Base-by-base conservation (phyloP, 2,113 vertebrate genomes). In the Verasper variegatus region DNA sequence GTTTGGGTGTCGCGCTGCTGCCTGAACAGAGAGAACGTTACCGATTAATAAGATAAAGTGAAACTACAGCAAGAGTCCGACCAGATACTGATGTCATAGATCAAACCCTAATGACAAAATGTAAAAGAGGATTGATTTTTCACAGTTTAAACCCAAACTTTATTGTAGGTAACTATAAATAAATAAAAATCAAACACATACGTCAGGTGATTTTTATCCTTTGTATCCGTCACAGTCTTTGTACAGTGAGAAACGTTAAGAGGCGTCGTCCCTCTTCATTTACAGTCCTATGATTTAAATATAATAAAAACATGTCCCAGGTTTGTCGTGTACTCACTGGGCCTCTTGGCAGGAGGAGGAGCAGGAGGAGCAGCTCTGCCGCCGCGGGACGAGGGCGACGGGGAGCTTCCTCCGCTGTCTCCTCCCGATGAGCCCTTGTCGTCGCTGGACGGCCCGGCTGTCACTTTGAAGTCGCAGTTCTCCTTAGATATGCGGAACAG, bases 401-500 rank as follows among this genome's bases (percentile, higher is more conserved):
- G 95, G 0, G 95, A 95, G 82, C 86, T 93, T 2, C 95, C 94
- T 10, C 94, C 95, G 0, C 95, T 97, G 89, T 97, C 96, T 0
- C 95, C 94, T 59, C 94, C 95, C 0, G 96, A 93, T 1, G 97
- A 97, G 63, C 93, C 91, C n/a, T 95, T 96, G 62, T 98, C 96
- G 0, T 97, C 94, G 21, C 59, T 80, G 47, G 94, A 95, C 0
- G 92, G 86, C 7, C 93, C 93, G 0, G 95, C 91, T 0, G 73
- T 92, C 42, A 98, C 90, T 9, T 77, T 92, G 66, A 99, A 97
- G 88, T 98, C 96, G 0, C 92, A 92, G 77, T 93, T 96, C 87
- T 98, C 97, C 84, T 98, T 99, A 12, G 97, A 99, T 62, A 98
- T 92, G 3, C 96, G 96, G 91, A 93, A 99, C 56, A 99, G 95